Evolutionary conservation across 2,888 invertebrate species (phyloP), one percentile per base, ranked within the genome.

Genomic region (Epirrhoe alternata): DNA sequence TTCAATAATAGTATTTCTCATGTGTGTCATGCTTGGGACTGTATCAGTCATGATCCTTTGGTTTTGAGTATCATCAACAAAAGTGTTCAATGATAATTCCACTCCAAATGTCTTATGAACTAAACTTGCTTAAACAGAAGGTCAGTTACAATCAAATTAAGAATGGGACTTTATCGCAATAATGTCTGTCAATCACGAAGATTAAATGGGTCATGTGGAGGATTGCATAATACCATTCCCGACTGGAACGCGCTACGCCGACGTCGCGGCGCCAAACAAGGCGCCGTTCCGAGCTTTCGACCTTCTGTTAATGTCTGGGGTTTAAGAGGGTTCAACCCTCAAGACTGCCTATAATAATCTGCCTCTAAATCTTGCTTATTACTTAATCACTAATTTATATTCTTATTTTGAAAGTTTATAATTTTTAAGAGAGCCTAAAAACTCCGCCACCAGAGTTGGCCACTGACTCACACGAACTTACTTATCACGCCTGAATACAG

Each of bases 211-310:
- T 64, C 67, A 67, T 62, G 64, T 62, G 61, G 59, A 63, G 49
- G 63, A 24, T 73, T 73, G 70, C 70, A 73, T 74, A 72, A 71
- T 47, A 47, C 47, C 84, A 84, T 87, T 84, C 83, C 77, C 78
- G 74, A 75, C 73, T 69, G 73, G 70, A 76, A 80, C 82, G 86
- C 74, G 69, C 84, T 76, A 59, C 54, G 65, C 47, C 62, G 72
- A 69, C 71, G 75, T 63, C 67, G 66, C 73, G 86, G 86, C 86
- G 86, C 88, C 88, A 64, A 31, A 42, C 53, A 50, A 74, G 84
- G 80, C 86, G 87, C 83, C 87, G 24, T 24, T 24, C 24, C 24
- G 74, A 68, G 76, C 67, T 77, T 78, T 71, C 76, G 82, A 81
- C 84, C 85, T 85, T 72, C 71, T 60, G 64, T 56, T 69, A 64